Conservation (phyloP, 2,888 invertebrate genomes). For the Drosophila fungiperda region DNA sequence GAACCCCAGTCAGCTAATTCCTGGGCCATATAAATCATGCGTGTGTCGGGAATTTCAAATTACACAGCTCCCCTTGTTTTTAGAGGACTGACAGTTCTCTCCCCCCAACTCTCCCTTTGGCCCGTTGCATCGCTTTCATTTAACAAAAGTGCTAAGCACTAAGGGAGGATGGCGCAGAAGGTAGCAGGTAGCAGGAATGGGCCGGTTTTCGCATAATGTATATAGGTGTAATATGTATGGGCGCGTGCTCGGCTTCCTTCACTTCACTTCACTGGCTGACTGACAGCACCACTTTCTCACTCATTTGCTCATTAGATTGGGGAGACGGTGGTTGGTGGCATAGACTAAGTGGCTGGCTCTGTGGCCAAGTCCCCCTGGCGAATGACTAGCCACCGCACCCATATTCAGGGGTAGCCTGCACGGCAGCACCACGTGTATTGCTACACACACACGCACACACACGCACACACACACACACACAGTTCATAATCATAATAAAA, state of each 20-base stretch:
- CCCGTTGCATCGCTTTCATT: slow-evolving; percentile 45
- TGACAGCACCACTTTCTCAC: slow-evolving; percentile 65
- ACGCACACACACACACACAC: slow-evolving; percentile 1
- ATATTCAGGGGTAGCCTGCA: slow-evolving; percentile 35
- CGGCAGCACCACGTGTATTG: slow-evolving; percentile 51
- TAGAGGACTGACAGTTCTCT: not conserved
- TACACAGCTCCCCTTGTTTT: slow-evolving; percentile 17
- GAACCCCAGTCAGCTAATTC: not conserved
- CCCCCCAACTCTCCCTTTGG: not conserved
- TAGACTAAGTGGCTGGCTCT: slow-evolving; percentile 56
- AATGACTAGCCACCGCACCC: slow-evolving; percentile 43
- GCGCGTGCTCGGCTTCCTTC: slow-evolving; percentile 28
- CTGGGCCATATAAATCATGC: slow-evolving; percentile 22
- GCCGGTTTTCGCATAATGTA: slow-evolving; percentile 44
- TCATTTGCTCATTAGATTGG: slow-evolving; percentile 16
- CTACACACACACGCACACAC: slow-evolving; percentile 7
- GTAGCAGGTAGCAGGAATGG: slow-evolving; percentile 21
- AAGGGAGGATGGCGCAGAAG: not conserved
- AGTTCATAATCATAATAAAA: not conserved
- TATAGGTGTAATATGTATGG: slow-evolving; percentile 39
- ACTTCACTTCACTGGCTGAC: slow-evolving; percentile 7
- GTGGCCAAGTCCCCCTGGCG: slow-evolving; percentile 32
- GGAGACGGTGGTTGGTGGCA: slow-evolving; percentile 24
- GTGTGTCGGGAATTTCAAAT: slow-evolving; percentile 54
- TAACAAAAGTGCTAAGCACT: slow-evolving; percentile 68